Conservation (phyloP, 2,113 vertebrate species). For the Petrocephalus zakoni region DNA sequence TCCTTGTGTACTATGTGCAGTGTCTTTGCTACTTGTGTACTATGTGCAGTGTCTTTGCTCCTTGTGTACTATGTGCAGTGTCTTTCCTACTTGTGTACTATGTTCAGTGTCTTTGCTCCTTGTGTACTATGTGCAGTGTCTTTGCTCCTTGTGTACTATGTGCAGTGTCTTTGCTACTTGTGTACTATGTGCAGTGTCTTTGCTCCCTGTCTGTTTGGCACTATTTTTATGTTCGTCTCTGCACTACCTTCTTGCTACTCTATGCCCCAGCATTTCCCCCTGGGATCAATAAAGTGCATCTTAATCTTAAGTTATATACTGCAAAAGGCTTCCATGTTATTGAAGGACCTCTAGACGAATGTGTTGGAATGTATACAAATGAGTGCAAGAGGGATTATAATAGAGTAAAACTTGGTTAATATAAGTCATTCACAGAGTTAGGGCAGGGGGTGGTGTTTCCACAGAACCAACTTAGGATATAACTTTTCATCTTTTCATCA, state of each 20-base stretch:
- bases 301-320: neutral
- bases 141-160: no score
- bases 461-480: neutral
- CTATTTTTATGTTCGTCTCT: neutral
- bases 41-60: no score
- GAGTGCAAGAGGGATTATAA: neutral
- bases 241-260: neutral
- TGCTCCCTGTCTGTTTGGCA: neutral
- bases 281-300: neutral
- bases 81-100: no score
- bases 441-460: neutral
- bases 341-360: neutral
- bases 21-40: no score
- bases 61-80: no score
- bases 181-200: no score
- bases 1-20: no score
- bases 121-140: no score
- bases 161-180: no score
- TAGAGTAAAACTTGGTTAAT: neutral
- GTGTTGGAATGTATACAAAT: neutral
- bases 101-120: no score
- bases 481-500: conserved; percentile 17
- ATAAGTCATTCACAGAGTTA: neutral
- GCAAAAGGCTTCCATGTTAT: neutral
- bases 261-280: neutral